Conservation (phyloP, 2,888 invertebrate species). For the Noctua janthe region DNA sequence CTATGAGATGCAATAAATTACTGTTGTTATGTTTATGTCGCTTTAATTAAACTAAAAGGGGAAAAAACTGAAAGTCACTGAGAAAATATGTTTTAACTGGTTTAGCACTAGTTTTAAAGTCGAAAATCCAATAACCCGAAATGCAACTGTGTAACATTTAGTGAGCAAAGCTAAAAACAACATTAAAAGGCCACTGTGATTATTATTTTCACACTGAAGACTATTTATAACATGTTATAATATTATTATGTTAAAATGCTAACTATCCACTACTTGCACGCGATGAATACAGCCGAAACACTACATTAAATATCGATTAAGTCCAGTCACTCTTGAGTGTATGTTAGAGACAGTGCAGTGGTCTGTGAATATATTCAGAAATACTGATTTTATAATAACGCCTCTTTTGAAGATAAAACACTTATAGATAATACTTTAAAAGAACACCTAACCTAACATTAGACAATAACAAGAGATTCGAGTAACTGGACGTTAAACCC, state of each 20-base stretch:
- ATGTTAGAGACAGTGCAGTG: conserved; percentile 9
- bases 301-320: conserved; percentile 63
- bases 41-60: conserved; percentile 1
- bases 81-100: conserved; percentile 10
- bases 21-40: conserved; percentile 4
- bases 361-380: conserved; percentile 23
- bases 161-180: conserved; percentile 65
- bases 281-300: conserved; percentile 67
- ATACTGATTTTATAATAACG: conserved; percentile 25
- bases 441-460: conserved; percentile 34
- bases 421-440: conserved; percentile 45
- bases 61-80: conserved; percentile 8
- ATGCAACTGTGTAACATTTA: conserved; percentile 38
- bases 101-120: conserved; percentile 20
- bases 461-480: conserved; percentile 51
- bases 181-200: conserved; percentile 72
- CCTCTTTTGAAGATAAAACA: background rate
- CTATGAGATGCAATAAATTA: conserved; percentile 50
- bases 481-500: conserved; percentile 67
- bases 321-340: conserved; percentile 62
- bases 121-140: conserved; percentile 26
- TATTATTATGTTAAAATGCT: conserved; percentile 66
- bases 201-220: conserved; percentile 63
- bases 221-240: conserved; percentile 62
- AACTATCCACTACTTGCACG: conserved; percentile 74